Percentiles rank a stretch among this genome's conserved stretches.
Evolutionary conservation across 1,140 invertebrate genomes (phyloP).

Genomic region (Apocrypta bakeri): DNA sequence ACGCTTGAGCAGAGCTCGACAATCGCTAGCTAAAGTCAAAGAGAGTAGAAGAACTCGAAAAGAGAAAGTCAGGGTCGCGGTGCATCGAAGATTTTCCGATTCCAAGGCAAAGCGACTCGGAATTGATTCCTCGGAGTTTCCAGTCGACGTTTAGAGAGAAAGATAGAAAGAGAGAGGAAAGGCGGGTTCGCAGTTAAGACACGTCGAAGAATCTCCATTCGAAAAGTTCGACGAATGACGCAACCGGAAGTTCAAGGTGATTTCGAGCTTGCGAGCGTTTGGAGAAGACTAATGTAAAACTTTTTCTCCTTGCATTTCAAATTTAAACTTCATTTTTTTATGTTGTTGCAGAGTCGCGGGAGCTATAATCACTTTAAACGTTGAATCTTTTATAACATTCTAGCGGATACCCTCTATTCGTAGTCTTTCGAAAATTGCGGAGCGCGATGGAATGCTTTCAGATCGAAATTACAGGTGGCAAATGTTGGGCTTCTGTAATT

Average conservation of each 20-base stretch:
- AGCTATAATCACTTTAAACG: too few species aligned
- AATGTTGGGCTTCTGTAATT: constrained; percentile 21
- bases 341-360: too few species aligned
- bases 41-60: not conserved
- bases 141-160: not conserved
- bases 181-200: constrained; percentile 3
- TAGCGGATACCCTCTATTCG: too few species aligned
- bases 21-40: not conserved
- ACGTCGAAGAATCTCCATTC: constrained; percentile 1
- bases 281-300: not conserved
- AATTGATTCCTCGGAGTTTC: constrained; percentile 26
- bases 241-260: constrained; percentile 18
- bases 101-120: constrained; percentile 43
- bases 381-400: too few species aligned
- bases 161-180: not conserved
- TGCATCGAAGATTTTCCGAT: not conserved
- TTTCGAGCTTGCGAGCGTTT: too few species aligned
- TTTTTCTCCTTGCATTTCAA: not conserved
- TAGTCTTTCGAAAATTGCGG: not conserved
- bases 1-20: too few species aligned
- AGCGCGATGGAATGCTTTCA: not conserved
- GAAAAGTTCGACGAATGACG: not conserved
- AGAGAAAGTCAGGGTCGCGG: constrained; percentile 22
- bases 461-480: constrained; percentile 15
- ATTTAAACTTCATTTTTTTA: too few species aligned